Conservation (phyloP, 2,888 invertebrate species). For the Cacoxenus indagator region DNA sequence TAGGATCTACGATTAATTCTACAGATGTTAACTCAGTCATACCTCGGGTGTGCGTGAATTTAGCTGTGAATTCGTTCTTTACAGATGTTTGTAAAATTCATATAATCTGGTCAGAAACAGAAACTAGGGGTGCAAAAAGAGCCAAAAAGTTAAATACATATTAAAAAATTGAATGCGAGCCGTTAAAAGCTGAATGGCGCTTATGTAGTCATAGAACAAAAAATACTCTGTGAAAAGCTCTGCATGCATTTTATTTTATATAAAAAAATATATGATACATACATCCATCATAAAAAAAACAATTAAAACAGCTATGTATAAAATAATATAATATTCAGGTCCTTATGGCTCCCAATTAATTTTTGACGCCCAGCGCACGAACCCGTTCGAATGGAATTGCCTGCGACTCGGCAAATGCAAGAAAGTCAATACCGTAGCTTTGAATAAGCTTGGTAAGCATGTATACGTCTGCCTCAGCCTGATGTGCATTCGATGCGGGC, state of each 20-base stretch:
- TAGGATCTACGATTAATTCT: no score
- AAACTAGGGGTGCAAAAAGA: no score
- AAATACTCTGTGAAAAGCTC: no score
- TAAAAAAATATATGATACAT: not conserved
- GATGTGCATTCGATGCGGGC: slow-evolving; percentile 73
- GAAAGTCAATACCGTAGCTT: slow-evolving; percentile 74
- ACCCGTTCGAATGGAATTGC: slow-evolving; percentile 56
- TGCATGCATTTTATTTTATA: not conserved
- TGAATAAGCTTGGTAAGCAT: slow-evolving; percentile 77
- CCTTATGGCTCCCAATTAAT: not conserved
- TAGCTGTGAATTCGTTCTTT: no score
- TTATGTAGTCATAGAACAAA: no score
- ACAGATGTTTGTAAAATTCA: no score
- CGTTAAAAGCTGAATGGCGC: no score
- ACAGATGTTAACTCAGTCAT: no score
- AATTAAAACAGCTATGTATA: not conserved
- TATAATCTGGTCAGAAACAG: no score
- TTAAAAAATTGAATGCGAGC: no score
- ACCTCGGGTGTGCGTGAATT: no score
- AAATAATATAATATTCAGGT: not conserved
- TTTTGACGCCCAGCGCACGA: slow-evolving; percentile 24
- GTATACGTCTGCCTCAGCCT: slow-evolving; percentile 79
- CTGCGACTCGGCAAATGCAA: slow-evolving; percentile 71
- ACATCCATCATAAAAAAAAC: not conserved
- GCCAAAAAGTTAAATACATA: no score